Conservation (phyloP, 2,888 invertebrate genomes). For the Tenodera sinensis region DNA sequence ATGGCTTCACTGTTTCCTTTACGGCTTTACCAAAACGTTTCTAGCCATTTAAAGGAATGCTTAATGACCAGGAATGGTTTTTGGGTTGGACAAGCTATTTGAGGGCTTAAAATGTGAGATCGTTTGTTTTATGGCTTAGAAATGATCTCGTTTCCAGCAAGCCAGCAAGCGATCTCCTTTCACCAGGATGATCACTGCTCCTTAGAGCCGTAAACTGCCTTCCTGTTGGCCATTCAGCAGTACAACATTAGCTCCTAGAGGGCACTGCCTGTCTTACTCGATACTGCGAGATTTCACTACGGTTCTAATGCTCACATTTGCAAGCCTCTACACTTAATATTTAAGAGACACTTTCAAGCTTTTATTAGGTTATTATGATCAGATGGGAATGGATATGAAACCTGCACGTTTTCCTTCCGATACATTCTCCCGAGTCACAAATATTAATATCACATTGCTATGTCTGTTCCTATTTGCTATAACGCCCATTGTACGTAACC, state of each 20-base stretch:
- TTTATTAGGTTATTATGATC: too few species aligned
- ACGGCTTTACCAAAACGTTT: neutral
- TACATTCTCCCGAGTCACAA: too few species aligned
- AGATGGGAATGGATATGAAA: too few species aligned
- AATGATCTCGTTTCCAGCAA: neutral
- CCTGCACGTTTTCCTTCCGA: too few species aligned
- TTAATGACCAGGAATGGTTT: conserved; percentile 3
- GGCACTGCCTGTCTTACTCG: neutral
- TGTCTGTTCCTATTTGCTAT: too few species aligned
- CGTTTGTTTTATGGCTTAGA: conserved; percentile 7
- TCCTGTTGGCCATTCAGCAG: neutral
- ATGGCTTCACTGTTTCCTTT: neutral
- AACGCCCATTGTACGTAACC: too few species aligned
- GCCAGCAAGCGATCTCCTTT: neutral
- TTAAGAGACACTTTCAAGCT: neutral
- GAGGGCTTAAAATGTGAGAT: neutral
- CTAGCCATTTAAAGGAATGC: neutral
- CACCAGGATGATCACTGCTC: neutral
- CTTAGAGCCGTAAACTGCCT: neutral
- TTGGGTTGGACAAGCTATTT: neutral
- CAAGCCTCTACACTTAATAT: neutral
- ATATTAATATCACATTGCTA: too few species aligned
- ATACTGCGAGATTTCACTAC: neutral
- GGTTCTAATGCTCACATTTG: neutral
- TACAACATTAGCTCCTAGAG: neutral